Conservation (phyloP, 2,888 invertebrate genomes). For the Iselma pallidipennis region DNA sequence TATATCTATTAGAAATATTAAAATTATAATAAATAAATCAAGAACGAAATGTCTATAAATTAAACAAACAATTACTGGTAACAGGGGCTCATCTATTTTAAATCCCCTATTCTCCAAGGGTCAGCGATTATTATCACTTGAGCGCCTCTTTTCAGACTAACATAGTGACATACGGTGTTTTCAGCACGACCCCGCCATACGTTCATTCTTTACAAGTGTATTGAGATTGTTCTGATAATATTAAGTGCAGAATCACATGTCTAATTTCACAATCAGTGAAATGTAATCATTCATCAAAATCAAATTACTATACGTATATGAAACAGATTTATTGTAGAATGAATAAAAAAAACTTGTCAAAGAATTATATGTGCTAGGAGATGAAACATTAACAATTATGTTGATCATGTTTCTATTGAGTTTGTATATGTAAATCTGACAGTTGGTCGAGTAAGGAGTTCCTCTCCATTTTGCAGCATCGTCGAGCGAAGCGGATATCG, state of each 20-base stretch:
- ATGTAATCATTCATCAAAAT: background rate
- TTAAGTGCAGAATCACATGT: constrained; percentile 7
- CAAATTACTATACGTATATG: background rate
- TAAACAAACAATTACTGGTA: constrained; percentile 29
- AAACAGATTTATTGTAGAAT: too few relatives aligned
- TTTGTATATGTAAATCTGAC: constrained; percentile 47
- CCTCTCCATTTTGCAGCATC: constrained; percentile 55
- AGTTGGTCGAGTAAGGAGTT: constrained; percentile 52
- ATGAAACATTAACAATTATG: background rate
- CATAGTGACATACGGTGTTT: constrained; percentile 38
- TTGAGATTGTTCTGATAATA: constrained; percentile 15
- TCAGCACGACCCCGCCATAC: constrained; percentile 4
- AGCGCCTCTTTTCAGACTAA: constrained; percentile 38
- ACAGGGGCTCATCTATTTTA: constrained; percentile 23
- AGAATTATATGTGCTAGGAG: too few relatives aligned
- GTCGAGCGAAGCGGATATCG: constrained; percentile 55
- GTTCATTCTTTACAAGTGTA: constrained; percentile 11
- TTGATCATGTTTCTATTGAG: background rate
- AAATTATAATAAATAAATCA: background rate
- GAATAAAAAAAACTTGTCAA: too few relatives aligned
- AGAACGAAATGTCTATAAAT: constrained; percentile 6
- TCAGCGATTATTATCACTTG: constrained; percentile 32
- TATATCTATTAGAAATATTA: background rate
- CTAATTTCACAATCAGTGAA: constrained; percentile 6
- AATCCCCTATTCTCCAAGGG: constrained; percentile 26